Evolutionary conservation across 30 jellyfish, hydroid and myxozoan genomes (phyloP), one percentile per base, ranked within the genome.

Genomic region (Aurelia sp.): DNA sequence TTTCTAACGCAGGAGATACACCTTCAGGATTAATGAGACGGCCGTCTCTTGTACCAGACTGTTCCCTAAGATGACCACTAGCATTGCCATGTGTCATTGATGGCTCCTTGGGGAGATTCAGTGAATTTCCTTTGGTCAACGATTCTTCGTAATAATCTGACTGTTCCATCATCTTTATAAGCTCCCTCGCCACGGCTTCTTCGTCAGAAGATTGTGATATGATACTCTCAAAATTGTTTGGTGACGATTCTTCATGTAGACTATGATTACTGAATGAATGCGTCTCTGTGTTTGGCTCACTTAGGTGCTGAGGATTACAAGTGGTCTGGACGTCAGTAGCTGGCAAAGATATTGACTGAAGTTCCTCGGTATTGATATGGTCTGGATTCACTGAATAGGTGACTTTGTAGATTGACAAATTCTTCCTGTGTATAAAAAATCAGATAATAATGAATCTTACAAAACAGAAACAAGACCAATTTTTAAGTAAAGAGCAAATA

Each of bases 111-210:
- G 55, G 55, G 55, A 44, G 0, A 44, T 44, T 44, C 55, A 44
- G 55, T 44, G 55, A 44, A 44, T 10, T 44, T 3, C 55, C 66
- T 30, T 40, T 33, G 76, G 22, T 60, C 59, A 61, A 27, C 18
- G 37, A 62, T 15, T 65, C 41, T 37, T 55, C 85, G 41, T 58
- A 27, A 20, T 82, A 84, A 37, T 70, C 61, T 11, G 78, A 59
- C 18, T 55, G 30, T 20, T 82, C 91, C 73, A 82, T 74, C 85
- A 82, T 82, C 50, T 44, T 82, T 23, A 69, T 57, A 13, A 82
- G 79, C 62, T 82, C 91, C 48, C 72, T 82, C 19, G 72, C 53
- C 51, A 82, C 80, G 12, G 91, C 91, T 40, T 82, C 91, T 20
- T 82, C 91, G 21, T 82, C 91, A 16, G 91, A 82, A 13, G 78